Percentiles rank a stretch among this genome's conserved stretches.
phyloP scores from a whole-genome alignment of 2,888 invertebrate species.

The Chrysolina americana region DNA sequence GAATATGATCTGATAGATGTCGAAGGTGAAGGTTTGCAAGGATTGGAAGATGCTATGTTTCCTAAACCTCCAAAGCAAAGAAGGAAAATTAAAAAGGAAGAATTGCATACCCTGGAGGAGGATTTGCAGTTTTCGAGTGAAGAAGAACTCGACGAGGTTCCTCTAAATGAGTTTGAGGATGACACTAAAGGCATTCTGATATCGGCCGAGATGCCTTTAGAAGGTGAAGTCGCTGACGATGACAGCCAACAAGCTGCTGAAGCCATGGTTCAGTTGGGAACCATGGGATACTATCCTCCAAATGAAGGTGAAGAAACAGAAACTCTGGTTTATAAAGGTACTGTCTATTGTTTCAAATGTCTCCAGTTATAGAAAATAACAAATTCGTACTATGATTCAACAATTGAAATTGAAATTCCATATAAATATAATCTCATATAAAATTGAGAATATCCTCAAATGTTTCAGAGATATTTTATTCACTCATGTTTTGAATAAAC shows the following conservation, averaged over 20 bases:
- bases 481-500: too few relatives aligned
- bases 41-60: constrained; percentile 63
- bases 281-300: constrained; percentile 76
- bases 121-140: constrained; percentile 80
- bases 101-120: constrained; percentile 68
- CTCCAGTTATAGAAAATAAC: not conserved
- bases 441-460: too few relatives aligned
- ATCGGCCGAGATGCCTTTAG: constrained; percentile 68
- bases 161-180: constrained; percentile 72
- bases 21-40: constrained; percentile 72
- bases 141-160: constrained; percentile 77
- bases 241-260: constrained; percentile 80
- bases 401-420: too few relatives aligned
- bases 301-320: constrained; percentile 62
- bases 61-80: constrained; percentile 60
- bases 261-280: constrained; percentile 82
- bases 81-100: constrained; percentile 67
- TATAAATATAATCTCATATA: too few relatives aligned
- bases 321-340: constrained; percentile 55
- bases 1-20: constrained; percentile 79
- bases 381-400: not conserved
- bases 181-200: constrained; percentile 66
- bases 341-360: not conserved
- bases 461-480: too few relatives aligned
- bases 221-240: constrained; percentile 61